Evolutionary conservation across 2,797 vertebrate genomes (phyloP), one percentile per base, ranked within the genome.

Genomic region (Paramormyrops hopkinsi): DNA sequence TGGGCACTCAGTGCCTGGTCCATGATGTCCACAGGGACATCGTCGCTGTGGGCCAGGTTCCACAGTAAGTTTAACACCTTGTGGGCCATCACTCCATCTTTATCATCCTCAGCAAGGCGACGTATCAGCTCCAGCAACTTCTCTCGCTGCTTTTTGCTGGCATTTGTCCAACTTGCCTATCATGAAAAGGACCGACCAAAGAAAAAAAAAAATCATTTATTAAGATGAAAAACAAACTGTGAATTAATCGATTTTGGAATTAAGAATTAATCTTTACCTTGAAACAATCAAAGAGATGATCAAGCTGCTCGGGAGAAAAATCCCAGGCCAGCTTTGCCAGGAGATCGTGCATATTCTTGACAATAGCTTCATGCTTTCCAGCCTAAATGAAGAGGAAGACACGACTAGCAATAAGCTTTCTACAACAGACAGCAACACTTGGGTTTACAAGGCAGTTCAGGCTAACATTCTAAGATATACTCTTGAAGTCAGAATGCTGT

Each of bases 11-110:
- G 97, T 92, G 99, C 99, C 94, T 99, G 97, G 94, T 99, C 99
- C 99, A 99, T 99, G 91, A 99, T 99, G 95, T 99, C 99, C 92
- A 99, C 99, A 91, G 99, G 99, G 53, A 99, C 99, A 91, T 99
- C 99, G 91, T 99, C 99, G 89, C 99, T 99, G 94, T 99, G 99
- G 65, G 99, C 99, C 94, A 99, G 95, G 95, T 99, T 99, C 99
- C 98, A 99, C 91, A 99, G 91, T 65, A 99, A 96, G 93, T 99
- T 99, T 88, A 99, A 96, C 88, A 99, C 99, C 94, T 99, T 99
- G 94, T 99, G 99, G 91, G 99, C 99, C 98, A 99, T 99, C 90
- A 99, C 99, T 1, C 99, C 99, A 89, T 99, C 99, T 94, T 99
- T 99, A 94, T 99, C 99, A 91, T 99, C 99, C 95, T 99, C 99